phyloP scores from a whole-genome alignment of 2,797 vertebrate species.

The Micropoecilia bifurca region DNA sequence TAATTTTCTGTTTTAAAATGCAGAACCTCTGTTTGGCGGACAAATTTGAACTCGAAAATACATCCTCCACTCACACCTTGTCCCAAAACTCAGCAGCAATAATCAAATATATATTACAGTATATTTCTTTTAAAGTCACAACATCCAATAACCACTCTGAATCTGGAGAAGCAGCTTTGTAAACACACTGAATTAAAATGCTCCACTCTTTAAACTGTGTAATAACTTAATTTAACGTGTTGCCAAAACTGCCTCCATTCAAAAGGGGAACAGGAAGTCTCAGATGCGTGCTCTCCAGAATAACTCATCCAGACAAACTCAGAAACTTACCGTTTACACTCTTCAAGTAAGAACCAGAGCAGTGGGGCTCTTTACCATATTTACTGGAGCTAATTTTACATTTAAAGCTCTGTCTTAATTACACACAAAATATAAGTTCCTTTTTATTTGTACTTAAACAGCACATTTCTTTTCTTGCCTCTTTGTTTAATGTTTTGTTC shows the following conservation, averaged over 20 bases:
- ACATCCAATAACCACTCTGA: conserved; percentile 41
- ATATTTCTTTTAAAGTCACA: conserved; percentile 34
- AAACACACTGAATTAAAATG: not conserved
- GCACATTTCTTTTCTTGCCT: not conserved
- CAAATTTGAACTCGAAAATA: conserved; percentile 26
- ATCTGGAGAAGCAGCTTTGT: conserved; percentile 29
- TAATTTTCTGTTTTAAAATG: conserved; percentile 1
- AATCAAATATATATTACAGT: conserved; percentile 38
- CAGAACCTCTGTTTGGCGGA: conserved; percentile 43
- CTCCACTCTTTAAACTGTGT: not conserved
- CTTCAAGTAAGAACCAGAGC: not conserved
- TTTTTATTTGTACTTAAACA: not conserved
- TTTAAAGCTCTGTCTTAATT: not conserved
- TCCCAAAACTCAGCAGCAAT: conserved; percentile 15
- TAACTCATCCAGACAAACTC: not conserved
- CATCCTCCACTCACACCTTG: not conserved
- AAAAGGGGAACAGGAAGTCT: not conserved
- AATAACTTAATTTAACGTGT: not conserved
- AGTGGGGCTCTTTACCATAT: not conserved
- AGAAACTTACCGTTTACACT: not conserved
- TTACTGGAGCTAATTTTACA: not conserved
- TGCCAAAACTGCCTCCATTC: not conserved
- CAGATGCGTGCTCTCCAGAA: not conserved
- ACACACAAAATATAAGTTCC: not conserved
- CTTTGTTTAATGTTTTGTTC: not conserved